Conservation (phyloP, 53 echinoderm and acorn worm genomes). For the Hippasteria phrygiana region DNA sequence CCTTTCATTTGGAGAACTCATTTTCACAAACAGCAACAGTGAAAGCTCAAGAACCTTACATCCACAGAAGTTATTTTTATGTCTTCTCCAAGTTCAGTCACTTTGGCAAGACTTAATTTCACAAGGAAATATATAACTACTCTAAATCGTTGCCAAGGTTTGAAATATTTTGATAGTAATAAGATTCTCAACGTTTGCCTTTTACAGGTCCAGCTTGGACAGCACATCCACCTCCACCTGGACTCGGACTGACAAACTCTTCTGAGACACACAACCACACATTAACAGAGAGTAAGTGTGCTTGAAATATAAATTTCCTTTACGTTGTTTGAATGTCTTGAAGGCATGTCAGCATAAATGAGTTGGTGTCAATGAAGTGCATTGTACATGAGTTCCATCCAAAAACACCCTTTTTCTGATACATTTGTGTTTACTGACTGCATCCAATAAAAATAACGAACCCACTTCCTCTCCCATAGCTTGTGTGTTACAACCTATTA, state of each 20-base stretch:
- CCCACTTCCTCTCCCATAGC: too few relatives aligned
- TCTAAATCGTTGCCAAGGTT: neutral
- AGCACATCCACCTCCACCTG: constrained; percentile 64
- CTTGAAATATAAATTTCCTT: too few relatives aligned
- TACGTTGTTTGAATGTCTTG: neutral
- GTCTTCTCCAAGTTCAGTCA: too few relatives aligned
- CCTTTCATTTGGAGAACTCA: too few relatives aligned
- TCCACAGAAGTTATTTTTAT: too few relatives aligned
- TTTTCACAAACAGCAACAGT: too few relatives aligned
- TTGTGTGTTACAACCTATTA: too few relatives aligned
- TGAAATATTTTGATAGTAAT: neutral
- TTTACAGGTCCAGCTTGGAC: constrained; percentile 73
- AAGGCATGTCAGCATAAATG: neutral
- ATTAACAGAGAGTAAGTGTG: constrained; percentile 75
- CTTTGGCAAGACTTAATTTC: too few relatives aligned
- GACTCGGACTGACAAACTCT: constrained; percentile 40
- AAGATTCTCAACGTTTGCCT: constrained; percentile 3
- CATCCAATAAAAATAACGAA: neutral
- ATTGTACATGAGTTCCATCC: too few relatives aligned
- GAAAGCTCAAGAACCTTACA: too few relatives aligned
- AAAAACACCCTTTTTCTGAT: neutral
- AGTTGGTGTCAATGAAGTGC: too few relatives aligned
- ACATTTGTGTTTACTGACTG: neutral
- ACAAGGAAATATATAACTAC: neutral
- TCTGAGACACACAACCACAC: constrained; percentile 68